Evolutionary conservation across 2,113 vertebrate genomes (phyloP).

Genomic region (Nipponia nippon): DNA sequence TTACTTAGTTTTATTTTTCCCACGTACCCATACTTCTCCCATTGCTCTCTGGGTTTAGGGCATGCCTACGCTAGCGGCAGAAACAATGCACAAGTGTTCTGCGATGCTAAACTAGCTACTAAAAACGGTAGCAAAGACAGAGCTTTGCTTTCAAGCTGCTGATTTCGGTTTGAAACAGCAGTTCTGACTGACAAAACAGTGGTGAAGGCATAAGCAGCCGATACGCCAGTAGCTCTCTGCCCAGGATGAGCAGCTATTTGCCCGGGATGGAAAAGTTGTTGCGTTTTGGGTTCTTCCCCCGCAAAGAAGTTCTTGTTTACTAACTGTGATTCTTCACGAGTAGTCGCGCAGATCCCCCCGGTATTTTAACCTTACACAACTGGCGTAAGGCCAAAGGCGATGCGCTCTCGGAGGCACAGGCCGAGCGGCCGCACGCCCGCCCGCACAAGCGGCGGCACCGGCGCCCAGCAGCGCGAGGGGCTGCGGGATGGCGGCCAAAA

Average conservation of each 20-base stretch:
- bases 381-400: fast-evolving
- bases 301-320: background rate
- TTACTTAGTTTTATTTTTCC: background rate
- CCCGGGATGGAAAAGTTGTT: background rate
- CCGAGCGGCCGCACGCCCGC: background rate
- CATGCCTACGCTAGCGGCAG: background rate
- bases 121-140: background rate
- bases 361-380: background rate
- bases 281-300: fast-evolving
- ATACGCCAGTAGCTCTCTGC: fast-evolving
- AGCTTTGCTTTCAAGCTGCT: background rate
- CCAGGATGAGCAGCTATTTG: background rate
- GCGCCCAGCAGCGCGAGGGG: too few species aligned
- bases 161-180: background rate
- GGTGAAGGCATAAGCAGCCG: background rate
- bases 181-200: background rate
- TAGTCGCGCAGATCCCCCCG: fast-evolving
- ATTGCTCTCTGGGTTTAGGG: background rate
- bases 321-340: background rate
- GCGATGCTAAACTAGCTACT: background rate
- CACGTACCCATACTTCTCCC: background rate
- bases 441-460: fast-evolving
- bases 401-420: background rate
- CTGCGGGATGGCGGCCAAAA: background rate
- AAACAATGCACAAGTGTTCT: background rate